A percentile compares a stretch with the other conserved stretches of the same genome.
These are phyloP conservation scores for Delia radicum DNA, from an alignment of 1,140 invertebrate genomes.

Conservation along the genomic window DNA sequence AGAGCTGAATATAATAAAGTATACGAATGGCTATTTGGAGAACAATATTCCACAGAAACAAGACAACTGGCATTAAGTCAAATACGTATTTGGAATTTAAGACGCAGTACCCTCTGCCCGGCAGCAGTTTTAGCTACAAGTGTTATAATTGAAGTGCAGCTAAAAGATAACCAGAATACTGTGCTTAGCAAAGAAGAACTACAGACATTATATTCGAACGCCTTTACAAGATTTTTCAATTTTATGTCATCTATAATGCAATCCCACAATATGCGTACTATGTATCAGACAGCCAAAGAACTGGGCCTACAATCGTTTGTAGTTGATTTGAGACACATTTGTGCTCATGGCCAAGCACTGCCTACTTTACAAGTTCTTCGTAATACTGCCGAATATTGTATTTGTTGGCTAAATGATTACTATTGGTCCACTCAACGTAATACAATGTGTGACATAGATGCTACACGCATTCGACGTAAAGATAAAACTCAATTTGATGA, in stretches of 20 bases:
- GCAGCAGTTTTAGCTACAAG: conserved; percentile 47
- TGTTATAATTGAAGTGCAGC: conserved; percentile 39
- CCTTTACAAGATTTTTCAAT: conserved; percentile 50
- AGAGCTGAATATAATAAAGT: conserved; percentile 46
- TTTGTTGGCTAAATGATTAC: conserved; percentile 44
- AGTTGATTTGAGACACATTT: conserved; percentile 49
- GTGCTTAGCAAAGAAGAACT: conserved; percentile 30
- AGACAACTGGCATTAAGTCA: conserved; percentile 32
- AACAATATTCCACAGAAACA: conserved; percentile 8
- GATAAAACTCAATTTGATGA: conserved; percentile 38
- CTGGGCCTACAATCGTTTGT: conserved; percentile 47
- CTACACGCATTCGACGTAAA: conserved; percentile 36
- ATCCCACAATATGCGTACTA: conserved; percentile 41
- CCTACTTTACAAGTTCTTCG: conserved; percentile 40
- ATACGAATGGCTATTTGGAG: conserved; percentile 37
- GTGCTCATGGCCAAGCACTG: conserved; percentile 48
- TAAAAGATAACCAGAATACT: conserved; percentile 28
- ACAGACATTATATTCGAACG: conserved; percentile 41
- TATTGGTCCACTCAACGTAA: conserved; percentile 45
- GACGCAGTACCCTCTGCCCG: conserved; percentile 45
- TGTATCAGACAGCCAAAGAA: conserved; percentile 49
- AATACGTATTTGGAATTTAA: conserved; percentile 46
- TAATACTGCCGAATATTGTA: conserved; percentile 37
- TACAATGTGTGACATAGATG: conserved; percentile 38
- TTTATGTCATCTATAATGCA: conserved; percentile 54